These are phyloP conservation scores for human DNA, from an alignment of 2,113 vertebrate genomes.

Conservation along the genomic window DNA sequence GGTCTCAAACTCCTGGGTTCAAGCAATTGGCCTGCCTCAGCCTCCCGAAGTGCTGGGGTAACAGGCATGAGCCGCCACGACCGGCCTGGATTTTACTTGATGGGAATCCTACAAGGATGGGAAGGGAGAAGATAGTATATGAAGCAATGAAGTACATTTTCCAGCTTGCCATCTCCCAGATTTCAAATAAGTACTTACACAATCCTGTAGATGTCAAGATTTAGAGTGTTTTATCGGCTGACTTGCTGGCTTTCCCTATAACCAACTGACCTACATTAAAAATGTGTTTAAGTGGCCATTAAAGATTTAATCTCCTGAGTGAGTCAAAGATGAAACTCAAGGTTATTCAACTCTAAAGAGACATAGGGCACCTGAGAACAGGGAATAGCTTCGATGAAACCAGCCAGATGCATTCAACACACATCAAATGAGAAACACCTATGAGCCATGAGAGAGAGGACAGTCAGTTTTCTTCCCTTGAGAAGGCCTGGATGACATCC, in stretches of 20 bases:
- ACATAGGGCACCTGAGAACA: neutral
- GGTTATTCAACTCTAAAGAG: neutral
- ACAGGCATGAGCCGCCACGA: too few relatives aligned
- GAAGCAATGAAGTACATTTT: neutral
- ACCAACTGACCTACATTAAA: conserved; percentile 17
- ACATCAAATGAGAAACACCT: neutral
- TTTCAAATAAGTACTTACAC: conserved; percentile 49
- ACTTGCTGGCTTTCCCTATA: neutral
- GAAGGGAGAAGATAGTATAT: neutral
- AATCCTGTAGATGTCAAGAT: conserved; percentile 24
- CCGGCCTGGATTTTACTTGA: neutral
- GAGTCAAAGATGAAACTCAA: conserved; percentile 46
- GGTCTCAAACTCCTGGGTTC: too few relatives aligned
- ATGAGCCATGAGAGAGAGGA: neutral
- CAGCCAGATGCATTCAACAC: neutral
- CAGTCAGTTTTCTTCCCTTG: neutral
- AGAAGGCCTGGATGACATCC: neutral
- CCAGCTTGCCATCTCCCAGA: neutral
- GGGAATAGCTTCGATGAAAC: neutral
- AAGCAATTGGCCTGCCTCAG: too few relatives aligned
- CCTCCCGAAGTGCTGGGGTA: too few relatives aligned
- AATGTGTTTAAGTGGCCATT: neutral
- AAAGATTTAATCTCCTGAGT: neutral
- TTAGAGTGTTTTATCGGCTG: neutral
- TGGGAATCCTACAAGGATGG: neutral